Evolutionary conservation across 2,797 vertebrate genomes (phyloP), one percentile per base, ranked within the genome.

Genomic region (Dicrostonyx torquatus): DNA sequence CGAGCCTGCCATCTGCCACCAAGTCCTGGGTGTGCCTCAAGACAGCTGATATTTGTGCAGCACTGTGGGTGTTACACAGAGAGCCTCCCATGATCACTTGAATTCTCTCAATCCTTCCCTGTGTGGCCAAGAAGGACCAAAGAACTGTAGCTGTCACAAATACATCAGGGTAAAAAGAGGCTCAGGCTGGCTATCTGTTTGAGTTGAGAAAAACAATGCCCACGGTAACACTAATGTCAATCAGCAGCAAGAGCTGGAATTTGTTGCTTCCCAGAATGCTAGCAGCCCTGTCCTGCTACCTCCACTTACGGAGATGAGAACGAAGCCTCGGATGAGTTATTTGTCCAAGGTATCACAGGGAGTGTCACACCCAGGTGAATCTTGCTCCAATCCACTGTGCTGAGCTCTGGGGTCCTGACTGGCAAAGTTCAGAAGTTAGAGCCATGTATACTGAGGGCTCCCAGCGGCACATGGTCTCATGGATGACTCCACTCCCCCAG

Each of bases 401-500:
- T n/a, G 40, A 84, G 53, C n/a, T 92, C 83, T 83, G 31, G 83
- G 75, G 53, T 89, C 18, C 79, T 68, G 82, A 22, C n/a, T 66
- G 43, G 43, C 37, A 64, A 83, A 92, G 22, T 34, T 26, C 14
- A 17, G 34, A 18, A 55, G 26, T 48, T 26, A 22, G 37, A 31
- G 34, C 2, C 62, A 37, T 62, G 64, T 53, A 10, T 50, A 24
- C 9, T 2, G 45, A 92, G 12, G 58, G 24, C 31, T 83, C 78
- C 34, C 17, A 64, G 79, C 40, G 43, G 9, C 1, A 68, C 24
- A 11, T 17, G 15, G 53, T 2, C 89, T 94, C 43, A 97, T 31
- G 84, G 9, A 34, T 58, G 24, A 95, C 93, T 24, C 80, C 94
- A 2, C 64, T 86, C 26, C 70, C 82, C 29, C 98, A 99, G 99